Evolutionary conservation across 2,113 vertebrate genomes (phyloP).

Genomic region (Ptilonorhynchus violaceus): DNA sequence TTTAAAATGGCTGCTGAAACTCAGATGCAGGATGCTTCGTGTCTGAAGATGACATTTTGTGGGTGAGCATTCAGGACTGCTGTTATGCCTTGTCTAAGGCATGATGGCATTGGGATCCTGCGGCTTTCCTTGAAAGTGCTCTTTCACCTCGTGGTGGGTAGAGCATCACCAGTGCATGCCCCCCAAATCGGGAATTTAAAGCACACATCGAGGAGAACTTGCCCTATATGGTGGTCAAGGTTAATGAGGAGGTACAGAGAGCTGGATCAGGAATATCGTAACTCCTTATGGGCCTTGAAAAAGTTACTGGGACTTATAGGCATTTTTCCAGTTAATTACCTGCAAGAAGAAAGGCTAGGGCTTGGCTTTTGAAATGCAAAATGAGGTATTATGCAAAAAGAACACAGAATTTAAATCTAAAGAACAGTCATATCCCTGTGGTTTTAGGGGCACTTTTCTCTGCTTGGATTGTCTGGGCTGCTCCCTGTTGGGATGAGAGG

Average conservation of each 20-base stretch:
- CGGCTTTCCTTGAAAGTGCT: background rate
- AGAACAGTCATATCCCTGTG: background rate
- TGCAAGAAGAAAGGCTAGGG: background rate
- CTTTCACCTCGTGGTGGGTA: background rate
- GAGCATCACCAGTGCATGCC: background rate
- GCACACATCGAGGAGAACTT: background rate
- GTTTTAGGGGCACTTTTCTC: background rate
- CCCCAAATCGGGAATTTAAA: background rate
- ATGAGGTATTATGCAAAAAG: background rate
- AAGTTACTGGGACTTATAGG: background rate
- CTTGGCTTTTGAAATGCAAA: conserved; percentile 15
- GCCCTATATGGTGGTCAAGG: background rate
- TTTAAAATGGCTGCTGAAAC: background rate
- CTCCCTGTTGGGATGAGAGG: background rate
- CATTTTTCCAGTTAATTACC: background rate
- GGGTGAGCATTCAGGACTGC: background rate
- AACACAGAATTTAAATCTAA: background rate
- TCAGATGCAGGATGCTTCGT: background rate
- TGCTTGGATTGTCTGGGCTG: background rate
- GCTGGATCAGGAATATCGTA: background rate
- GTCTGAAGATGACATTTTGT: background rate
- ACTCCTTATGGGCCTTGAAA: background rate
- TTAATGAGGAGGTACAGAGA: background rate
- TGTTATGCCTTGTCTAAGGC: background rate
- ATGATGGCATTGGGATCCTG: background rate